phyloP scores from a whole-genome alignment of 2,888 invertebrate genomes.

The Allygus modestus region DNA sequence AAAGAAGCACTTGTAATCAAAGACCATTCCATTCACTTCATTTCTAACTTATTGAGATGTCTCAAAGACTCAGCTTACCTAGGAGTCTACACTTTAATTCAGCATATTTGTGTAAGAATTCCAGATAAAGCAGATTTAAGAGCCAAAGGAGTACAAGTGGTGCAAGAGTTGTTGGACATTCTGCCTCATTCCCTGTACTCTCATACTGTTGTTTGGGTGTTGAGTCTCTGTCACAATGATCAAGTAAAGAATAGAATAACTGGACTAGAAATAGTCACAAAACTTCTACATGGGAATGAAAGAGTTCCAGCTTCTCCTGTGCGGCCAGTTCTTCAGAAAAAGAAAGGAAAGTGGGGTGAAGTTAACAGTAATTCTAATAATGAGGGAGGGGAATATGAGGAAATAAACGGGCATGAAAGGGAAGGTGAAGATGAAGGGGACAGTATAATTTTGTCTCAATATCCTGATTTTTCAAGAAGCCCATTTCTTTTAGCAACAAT shows the following conservation, averaged over 20 bases:
- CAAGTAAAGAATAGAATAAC: slow-evolving; percentile 76
- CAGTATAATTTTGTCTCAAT: slow-evolving; percentile 1
- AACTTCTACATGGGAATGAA: slow-evolving; percentile 72
- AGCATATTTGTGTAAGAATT: slow-evolving; percentile 74
- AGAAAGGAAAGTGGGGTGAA: background rate
- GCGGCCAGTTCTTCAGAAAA: slow-evolving; percentile 10
- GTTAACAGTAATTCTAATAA: slow-evolving; percentile 24
- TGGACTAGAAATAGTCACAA: slow-evolving; percentile 76
- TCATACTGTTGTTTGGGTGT: slow-evolving; percentile 73
- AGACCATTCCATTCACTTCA: slow-evolving; percentile 70
- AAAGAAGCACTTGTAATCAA: slow-evolving; percentile 69
- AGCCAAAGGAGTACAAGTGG: slow-evolving; percentile 73
- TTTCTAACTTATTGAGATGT: slow-evolving; percentile 71
- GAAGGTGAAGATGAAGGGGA: slow-evolving; percentile 9
- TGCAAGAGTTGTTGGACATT: slow-evolving; percentile 73
- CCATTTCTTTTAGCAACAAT: slow-evolving; percentile 76
- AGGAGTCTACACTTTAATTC: slow-evolving; percentile 73
- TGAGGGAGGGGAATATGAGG: slow-evolving; percentile 21
- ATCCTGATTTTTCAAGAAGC: slow-evolving; percentile 67
- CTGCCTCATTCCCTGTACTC: slow-evolving; percentile 73
- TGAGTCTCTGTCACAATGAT: slow-evolving; percentile 72
- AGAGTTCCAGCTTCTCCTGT: slow-evolving; percentile 47
- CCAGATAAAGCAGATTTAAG: slow-evolving; percentile 75
- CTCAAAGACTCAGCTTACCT: slow-evolving; percentile 71
- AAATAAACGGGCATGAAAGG: background rate